Percentiles rank a stretch among this genome's conserved stretches.
These are phyloP conservation scores for Chinchilla lanigera DNA, from an alignment of 2,113 vertebrate genomes.

Conservation along the genomic window DNA sequence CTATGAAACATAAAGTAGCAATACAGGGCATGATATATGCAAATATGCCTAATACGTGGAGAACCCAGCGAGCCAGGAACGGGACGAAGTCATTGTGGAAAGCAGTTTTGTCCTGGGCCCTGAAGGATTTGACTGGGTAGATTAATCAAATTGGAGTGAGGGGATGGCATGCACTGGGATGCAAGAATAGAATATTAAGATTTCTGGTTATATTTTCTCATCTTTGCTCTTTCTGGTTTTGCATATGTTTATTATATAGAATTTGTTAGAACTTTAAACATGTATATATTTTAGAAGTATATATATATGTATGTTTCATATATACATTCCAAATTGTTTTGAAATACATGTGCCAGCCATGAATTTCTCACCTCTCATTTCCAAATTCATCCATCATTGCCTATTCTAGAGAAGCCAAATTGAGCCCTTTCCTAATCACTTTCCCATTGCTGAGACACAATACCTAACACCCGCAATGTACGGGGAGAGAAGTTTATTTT, in stretches of 20 bases:
- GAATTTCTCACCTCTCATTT: slow-evolving; percentile 26
- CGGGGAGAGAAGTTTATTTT: not conserved
- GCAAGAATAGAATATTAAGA: slow-evolving; percentile 26
- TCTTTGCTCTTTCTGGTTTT: not conserved
- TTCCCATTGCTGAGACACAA: not conserved
- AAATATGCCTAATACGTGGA: not conserved
- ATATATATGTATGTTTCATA: too few relatives aligned
- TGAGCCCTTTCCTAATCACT: not conserved
- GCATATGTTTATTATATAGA: not conserved
- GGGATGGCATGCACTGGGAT: not conserved
- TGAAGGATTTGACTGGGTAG: not conserved
- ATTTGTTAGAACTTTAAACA: not conserved
- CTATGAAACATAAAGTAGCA: not conserved
- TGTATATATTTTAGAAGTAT: not conserved
- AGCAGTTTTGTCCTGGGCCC: not conserved
- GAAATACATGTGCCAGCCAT: not conserved
- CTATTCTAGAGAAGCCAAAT: not conserved
- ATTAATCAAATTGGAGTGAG: not conserved
- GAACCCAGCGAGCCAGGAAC: not conserved
- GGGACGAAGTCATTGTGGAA: not conserved
- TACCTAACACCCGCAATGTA: not conserved
- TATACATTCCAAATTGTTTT: not conserved
- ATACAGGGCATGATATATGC: too few relatives aligned
- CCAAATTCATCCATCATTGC: not conserved
- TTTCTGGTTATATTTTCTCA: not conserved